These are phyloP conservation scores for Acanthurus lineatus DNA, from an alignment of 2,797 vertebrate genomes.

Conservation along the genomic window DNA sequence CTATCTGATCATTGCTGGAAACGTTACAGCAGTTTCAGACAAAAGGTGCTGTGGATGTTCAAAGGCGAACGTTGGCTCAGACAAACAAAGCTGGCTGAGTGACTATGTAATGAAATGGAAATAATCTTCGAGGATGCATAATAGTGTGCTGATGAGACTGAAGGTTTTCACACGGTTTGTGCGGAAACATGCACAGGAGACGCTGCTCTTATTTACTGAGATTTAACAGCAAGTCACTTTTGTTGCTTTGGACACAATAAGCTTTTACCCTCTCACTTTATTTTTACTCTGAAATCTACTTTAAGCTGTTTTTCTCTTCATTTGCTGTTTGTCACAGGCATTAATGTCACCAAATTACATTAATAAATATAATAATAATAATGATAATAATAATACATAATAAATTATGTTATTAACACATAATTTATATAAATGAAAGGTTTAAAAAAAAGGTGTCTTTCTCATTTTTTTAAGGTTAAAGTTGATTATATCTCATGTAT, in stretches of 20 bases:
- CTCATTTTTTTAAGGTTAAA: too few species aligned
- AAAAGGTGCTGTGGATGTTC: conserved; percentile 70
- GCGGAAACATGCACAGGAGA: neutral
- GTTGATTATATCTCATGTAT: too few species aligned
- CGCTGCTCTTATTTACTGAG: conserved; percentile 17
- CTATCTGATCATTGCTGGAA: conserved; percentile 72
- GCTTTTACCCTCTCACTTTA: neutral
- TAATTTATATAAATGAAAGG: too few species aligned
- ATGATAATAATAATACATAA: too few species aligned
- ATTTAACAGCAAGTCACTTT: neutral
- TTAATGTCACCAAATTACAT: neutral
- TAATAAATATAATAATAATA: too few species aligned
- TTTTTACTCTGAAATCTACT: neutral
- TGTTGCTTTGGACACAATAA: conserved; percentile 7
- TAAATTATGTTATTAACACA: too few species aligned
- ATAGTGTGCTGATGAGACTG: conserved; percentile 29
- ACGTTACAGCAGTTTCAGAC: conserved; percentile 69
- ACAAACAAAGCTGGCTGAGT: conserved; percentile 66
- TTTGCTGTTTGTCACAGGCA: neutral
- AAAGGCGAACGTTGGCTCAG: conserved; percentile 64
- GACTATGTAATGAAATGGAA: conserved; percentile 60
- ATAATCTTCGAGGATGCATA: conserved; percentile 41
- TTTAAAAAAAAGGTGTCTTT: too few species aligned
- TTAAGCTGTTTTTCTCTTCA: neutral
- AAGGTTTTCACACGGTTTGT: conserved; percentile 28